A percentile compares a stretch with the other conserved stretches of the same genome.
phyloP scores from a whole-genome alignment of 2,113 vertebrate species.

The Pollimyrus isidori region DNA sequence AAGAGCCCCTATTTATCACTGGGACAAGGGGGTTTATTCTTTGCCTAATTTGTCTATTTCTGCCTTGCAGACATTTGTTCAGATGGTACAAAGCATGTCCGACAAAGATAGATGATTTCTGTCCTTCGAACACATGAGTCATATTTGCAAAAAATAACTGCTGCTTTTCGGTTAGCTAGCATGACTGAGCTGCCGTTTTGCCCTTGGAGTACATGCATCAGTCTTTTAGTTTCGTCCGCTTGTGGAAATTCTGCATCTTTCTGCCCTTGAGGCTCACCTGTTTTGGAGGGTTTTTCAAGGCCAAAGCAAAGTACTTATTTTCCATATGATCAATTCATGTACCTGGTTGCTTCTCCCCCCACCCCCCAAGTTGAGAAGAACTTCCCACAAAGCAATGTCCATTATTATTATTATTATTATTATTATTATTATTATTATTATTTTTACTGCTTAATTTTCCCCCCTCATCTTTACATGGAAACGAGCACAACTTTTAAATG shows the following conservation, averaged over 20 bases:
- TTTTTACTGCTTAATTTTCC: not conserved
- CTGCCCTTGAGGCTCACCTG: not conserved
- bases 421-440: not conserved
- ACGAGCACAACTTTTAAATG: not conserved
- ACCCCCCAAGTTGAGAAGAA: not conserved
- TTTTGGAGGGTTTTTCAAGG: not conserved
- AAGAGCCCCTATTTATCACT: not conserved
- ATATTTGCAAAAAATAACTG: not conserved
- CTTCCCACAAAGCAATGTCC: not conserved
- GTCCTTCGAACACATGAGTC: not conserved
- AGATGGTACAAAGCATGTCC: not conserved
- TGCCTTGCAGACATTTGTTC: not conserved
- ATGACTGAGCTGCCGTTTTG: not conserved
- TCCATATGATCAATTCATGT: not conserved
- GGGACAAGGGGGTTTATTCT: not conserved
- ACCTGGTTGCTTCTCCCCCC: not conserved
- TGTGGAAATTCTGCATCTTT: not conserved
- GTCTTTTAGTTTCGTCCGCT: not conserved
- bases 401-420: not conserved
- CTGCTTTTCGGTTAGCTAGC: not conserved
- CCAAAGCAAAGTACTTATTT: not conserved
- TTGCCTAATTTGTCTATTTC: not conserved
- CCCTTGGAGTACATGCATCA: not conserved
- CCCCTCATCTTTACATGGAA: not conserved
- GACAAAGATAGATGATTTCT: not conserved